Base-by-base conservation (phyloP, 1,140 invertebrate species). In the Stenopsyche tienmushanensis region DNA sequence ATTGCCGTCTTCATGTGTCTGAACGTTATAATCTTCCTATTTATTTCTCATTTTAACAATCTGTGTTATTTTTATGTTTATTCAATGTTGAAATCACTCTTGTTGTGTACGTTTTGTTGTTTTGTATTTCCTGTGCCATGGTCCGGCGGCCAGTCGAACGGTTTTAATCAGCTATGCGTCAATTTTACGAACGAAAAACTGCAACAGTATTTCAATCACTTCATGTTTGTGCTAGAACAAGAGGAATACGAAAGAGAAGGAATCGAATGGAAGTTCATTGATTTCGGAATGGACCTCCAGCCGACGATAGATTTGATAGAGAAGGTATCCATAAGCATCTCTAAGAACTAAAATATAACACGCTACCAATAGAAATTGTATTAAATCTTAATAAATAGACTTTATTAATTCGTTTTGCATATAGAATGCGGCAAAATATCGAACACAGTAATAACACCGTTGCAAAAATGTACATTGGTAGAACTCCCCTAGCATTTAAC, bases 141-240 rank as follows among this genome's bases (percentile, higher is more conserved):
- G 69, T 53, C n/a, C n/a, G n/a, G n/a, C n/a, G 69, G 58, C 60
- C 84, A 94, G 92, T 90, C 85, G 83, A 97, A 97, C 83, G 88
- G 91, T 75, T 97, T 97, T 84, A 93, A 97, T 83, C 94, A 97
- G 80, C 85, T 97, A 73, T 97, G 94, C 84, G 95, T 97, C 86
- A 97, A 97, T 85, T 96, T 94, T 85, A 94, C 93, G 72, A 97
- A 97, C 78, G 94, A 97, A 83, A 93, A 94, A 81, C 85, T 97
- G 63, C 94, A 97, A 81, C 94, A 96, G 77, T 97, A 93, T 84
- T 96, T 96, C 89, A 97, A 96, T 82, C 93, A 96, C 81, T 91
- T 94, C 84, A 96, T 96, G 94, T 97, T 97, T 83, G 90, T 97
- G 69, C 84, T 97, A 74, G 94, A 97, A 82, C 94, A 97, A 86